Evolutionary conservation across 2,113 vertebrate genomes (phyloP), one percentile per base, ranked within the genome.

Genomic region (Tinamus guttatus): DNA sequence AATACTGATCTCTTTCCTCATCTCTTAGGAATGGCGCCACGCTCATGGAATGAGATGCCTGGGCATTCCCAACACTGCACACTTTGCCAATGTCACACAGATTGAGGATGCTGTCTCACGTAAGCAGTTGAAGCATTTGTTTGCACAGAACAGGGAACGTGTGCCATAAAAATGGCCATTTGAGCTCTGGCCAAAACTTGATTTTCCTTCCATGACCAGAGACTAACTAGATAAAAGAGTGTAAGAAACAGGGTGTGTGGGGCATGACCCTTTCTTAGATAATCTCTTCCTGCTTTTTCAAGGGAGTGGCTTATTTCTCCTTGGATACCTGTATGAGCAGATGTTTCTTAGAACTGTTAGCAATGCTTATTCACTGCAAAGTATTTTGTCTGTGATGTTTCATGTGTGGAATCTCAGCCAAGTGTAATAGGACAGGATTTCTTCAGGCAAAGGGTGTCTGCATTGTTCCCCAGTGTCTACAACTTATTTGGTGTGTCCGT

Each of bases 1-100:
- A 4, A 16, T 27, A 0, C 43, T 92, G 52, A 30, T 32, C 27
- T 73, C 36, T 86, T 11, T 11, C 83, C 51, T 38, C 19, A 70
- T 7, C 30, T 34, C 68, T 28, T 32, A 99, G 99, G 99, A 99
- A 82, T 99, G 99, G 99, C 98, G 99, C 34, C 99, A 99, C 1
- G 99, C 99, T 12, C 99, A 99, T 0, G 99, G 99, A 4, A 99
- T 99, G 99, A 97, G 99, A 8, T 99, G 99, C 92, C 97, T 99
- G 91, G 99, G 99, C 67, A 99, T 99, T 88, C 99, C 99, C 60
- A 99, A 99, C 97, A 99, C 99, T 0, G 99, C 99, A 7, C 99
- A 99, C 93, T 99, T 99, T 32, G 99, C 99, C 91, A 99, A 99
- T 1, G 99, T 99, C 97, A 99, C 99, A 4, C 99, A 99, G 98